Percentiles rank a stretch among this genome's conserved stretches.
These are phyloP conservation scores for Synaphobranchus kaupii DNA, from an alignment of 2,797 vertebrate genomes.

Conservation along the genomic window DNA sequence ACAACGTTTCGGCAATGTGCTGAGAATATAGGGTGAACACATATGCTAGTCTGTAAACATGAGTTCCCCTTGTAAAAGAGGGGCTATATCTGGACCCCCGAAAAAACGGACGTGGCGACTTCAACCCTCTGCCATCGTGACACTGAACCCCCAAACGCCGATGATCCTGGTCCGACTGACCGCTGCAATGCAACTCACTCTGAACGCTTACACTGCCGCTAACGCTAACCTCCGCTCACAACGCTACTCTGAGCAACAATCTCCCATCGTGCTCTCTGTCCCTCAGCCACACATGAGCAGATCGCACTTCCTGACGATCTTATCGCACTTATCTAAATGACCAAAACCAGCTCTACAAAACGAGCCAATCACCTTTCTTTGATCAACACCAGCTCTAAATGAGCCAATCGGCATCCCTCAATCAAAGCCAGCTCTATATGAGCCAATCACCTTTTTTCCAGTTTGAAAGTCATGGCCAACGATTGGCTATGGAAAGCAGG, in stretches of 20 bases:
- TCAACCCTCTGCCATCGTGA: constrained; percentile 23
- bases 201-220: background rate
- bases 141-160: background rate
- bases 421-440: background rate
- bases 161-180: background rate
- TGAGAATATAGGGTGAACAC: constrained; percentile 57
- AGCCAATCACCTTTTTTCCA: background rate
- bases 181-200: background rate
- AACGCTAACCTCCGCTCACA: background rate
- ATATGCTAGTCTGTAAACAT: constrained; percentile 67
- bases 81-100: constrained; percentile 46
- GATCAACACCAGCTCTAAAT: background rate
- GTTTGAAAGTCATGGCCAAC: background rate
- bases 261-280: background rate
- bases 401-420: background rate
- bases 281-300: background rate
- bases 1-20: constrained; percentile 12
- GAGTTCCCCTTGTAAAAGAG: constrained; percentile 55
- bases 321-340: background rate
- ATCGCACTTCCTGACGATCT: background rate
- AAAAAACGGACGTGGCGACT: constrained; percentile 27
- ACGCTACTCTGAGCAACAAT: background rate
- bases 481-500: no score
- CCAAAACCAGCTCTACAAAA: background rate
- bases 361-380: no score